Conservation (phyloP, 2,797 vertebrate genomes). For the Pangasius krempfi region DNA sequence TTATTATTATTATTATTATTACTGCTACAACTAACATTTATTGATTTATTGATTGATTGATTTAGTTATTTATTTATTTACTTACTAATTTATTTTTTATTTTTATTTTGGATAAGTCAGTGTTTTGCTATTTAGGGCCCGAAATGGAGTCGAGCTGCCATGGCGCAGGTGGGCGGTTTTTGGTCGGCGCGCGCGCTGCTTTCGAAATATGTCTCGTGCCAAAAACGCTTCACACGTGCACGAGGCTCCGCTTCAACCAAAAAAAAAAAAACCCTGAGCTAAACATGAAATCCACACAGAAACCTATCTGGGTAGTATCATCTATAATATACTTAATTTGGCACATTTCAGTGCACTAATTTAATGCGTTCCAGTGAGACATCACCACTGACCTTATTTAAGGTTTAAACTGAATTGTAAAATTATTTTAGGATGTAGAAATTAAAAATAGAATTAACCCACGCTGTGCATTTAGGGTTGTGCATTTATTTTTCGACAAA, state of each 20-base stretch:
- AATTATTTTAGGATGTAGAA: background rate
- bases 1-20: background rate
- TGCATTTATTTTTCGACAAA: background rate
- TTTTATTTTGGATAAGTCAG: constrained; percentile 31
- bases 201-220: constrained; percentile 25
- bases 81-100: background rate
- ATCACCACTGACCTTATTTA: background rate
- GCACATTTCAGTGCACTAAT: background rate
- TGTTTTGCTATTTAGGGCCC: constrained; percentile 32
- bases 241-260: constrained; percentile 4
- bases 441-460: background rate
- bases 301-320: background rate
- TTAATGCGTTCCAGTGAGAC: background rate
- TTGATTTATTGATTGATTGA: background rate
- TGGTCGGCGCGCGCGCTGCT: background rate
- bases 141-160: constrained; percentile 12
- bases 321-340: background rate
- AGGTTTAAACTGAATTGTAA: background rate
- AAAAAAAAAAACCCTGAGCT: background rate
- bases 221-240: constrained; percentile 36
- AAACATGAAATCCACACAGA: background rate
- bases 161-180: constrained; percentile 47
- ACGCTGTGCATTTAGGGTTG: background rate
- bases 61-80: constrained; percentile 23
- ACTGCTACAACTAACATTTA: background rate